These are phyloP conservation scores for Clarias macrocephalus DNA, from an alignment of 2,113 vertebrate genomes.

Conservation along the genomic window DNA sequence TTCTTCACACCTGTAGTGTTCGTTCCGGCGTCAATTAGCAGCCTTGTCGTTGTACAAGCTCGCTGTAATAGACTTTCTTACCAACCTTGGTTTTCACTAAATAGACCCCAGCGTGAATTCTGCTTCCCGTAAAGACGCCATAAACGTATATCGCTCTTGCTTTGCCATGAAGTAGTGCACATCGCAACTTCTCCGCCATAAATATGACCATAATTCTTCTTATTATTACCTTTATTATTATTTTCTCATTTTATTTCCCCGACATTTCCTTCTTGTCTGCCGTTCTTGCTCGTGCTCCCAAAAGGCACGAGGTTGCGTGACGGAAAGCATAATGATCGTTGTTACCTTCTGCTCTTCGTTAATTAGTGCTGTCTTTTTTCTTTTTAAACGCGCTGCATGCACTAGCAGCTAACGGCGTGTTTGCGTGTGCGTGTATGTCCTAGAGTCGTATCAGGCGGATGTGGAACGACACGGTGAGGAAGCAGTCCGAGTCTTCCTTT, in stretches of 20 bases:
- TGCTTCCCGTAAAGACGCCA: neutral
- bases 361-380: conserved; percentile 21
- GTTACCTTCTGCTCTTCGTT: conserved; percentile 32
- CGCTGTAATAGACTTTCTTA: neutral
- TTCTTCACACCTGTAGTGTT: conserved; percentile 24
- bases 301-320: neutral
- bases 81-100: conserved; percentile 10
- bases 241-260: neutral
- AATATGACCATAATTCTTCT: neutral
- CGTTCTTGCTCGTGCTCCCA: neutral
- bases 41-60: neutral
- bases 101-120: conserved; percentile 4
- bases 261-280: neutral
- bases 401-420: neutral
- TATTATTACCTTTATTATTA: neutral
- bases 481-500: conserved; percentile 99
- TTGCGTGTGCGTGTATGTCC: conserved; percentile 14
- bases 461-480: conserved; percentile 99
- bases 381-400: neutral
- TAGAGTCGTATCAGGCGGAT: conserved; percentile 99
- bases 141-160: conserved; percentile 28
- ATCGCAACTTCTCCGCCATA: neutral
- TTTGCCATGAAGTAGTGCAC: conserved; percentile 11
- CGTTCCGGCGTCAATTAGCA: conserved; percentile 26
- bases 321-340: conserved; percentile 17